Conservation (phyloP, 1,140 invertebrate species). For the Drosophila persimilis region DNA sequence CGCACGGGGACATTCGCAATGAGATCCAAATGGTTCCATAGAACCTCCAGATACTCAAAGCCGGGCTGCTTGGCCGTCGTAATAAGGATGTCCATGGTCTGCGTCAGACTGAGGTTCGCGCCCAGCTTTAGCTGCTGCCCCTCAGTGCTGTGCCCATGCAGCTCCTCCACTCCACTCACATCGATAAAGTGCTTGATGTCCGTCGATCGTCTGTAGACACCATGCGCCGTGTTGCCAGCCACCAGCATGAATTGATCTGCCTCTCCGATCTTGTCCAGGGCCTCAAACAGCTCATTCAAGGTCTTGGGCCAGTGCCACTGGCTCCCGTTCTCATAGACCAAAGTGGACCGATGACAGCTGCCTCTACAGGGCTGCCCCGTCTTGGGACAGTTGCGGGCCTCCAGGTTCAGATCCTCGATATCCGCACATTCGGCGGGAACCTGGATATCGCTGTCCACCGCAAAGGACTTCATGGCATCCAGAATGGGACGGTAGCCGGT, state of each 20-base stretch:
- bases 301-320: conserved; percentile 78
- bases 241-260: conserved; percentile 84
- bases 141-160: conserved; percentile 83
- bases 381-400: conserved; percentile 53
- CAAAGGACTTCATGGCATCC: conserved; percentile 91
- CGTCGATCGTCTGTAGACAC: conserved; percentile 85
- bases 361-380: conserved; percentile 40
- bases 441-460: conserved; percentile 87
- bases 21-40: conserved; percentile 86
- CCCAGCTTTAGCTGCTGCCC: conserved; percentile 85
- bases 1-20: conserved; percentile 89
- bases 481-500: conserved; percentile 94
- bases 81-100: conserved; percentile 86
- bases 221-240: conserved; percentile 85
- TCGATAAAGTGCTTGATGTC: conserved; percentile 88
- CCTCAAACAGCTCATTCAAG: conserved; percentile 85
- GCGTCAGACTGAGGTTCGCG: conserved; percentile 86
- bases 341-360: conserved; percentile 74
- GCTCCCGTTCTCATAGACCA: conserved; percentile 61
- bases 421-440: conserved; percentile 79
- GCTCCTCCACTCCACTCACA: conserved; percentile 86
- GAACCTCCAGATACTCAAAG: conserved; percentile 84
- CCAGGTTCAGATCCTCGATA: conserved; percentile 64
- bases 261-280: conserved; percentile 84
- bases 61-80: conserved; percentile 83